Evolutionary conservation across 1,140 invertebrate species (phyloP).

Genomic region (Trypoxylus dichotomus): DNA sequence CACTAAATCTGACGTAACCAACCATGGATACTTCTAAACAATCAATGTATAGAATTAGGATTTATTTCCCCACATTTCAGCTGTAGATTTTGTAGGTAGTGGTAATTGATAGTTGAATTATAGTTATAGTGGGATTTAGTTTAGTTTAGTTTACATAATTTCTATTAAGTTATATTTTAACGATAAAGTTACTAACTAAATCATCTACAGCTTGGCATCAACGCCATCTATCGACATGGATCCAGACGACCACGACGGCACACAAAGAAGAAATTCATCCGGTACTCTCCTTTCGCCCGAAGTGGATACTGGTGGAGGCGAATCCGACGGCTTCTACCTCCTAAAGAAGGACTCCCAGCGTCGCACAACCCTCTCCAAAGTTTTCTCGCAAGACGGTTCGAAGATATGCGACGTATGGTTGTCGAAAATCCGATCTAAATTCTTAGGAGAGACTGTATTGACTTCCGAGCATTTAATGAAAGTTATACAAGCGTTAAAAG

Average conservation of each 20-base stretch:
- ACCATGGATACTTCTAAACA: too few relatives aligned
- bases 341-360: slow-evolving; percentile 97
- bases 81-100: too few relatives aligned
- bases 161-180: too few relatives aligned
- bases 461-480: slow-evolving; percentile 67
- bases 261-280: slow-evolving; percentile 69
- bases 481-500: slow-evolving; percentile 76
- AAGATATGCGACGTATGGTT: slow-evolving; percentile 87
- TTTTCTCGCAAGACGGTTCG: slow-evolving; percentile 84
- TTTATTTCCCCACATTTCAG: too few relatives aligned
- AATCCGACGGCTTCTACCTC: slow-evolving; percentile 91
- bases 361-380: slow-evolving; percentile 85
- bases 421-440: slow-evolving; percentile 67
- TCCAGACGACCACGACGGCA: slow-evolving; percentile 48
- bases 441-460: slow-evolving; percentile 68
- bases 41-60: too few relatives aligned
- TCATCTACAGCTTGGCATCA: slow-evolving; percentile 45
- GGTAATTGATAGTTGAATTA: too few relatives aligned
- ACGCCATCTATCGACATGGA: slow-evolving; percentile 74
- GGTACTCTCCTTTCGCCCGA: slow-evolving; percentile 80
- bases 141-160: too few relatives aligned
- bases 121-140: too few relatives aligned
- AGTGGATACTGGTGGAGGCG: slow-evolving; percentile 60
- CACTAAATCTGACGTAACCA: too few relatives aligned
- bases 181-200: too few relatives aligned